Conservation (phyloP, 2,113 vertebrate species). For the Gobio gobio region DNA sequence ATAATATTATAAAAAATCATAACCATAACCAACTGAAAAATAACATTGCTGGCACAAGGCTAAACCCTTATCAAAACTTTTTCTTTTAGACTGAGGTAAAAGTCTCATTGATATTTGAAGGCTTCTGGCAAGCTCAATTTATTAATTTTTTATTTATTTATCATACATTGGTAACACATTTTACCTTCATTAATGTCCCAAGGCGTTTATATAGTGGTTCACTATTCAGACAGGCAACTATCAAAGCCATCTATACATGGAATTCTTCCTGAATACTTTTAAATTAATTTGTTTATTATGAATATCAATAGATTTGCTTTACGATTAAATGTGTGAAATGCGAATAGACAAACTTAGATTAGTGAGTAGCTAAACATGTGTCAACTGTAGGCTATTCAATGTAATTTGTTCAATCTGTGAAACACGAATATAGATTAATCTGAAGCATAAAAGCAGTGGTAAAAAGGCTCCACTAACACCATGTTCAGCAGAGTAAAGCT, state of each 20-base stretch:
- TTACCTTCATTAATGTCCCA: neutral
- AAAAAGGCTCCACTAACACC: neutral
- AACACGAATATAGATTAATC: neutral
- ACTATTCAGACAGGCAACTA: neutral
- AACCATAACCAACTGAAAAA: too few species aligned
- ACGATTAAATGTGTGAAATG: neutral
- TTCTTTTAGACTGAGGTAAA: neutral
- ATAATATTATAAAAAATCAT: too few species aligned
- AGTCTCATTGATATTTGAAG: neutral
- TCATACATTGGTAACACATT: neutral
- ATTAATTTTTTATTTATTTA: neutral
- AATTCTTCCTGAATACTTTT: too few species aligned
- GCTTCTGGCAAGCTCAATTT: neutral
- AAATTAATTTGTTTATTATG: too few species aligned
- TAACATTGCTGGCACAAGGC: too few species aligned
- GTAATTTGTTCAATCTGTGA: neutral
- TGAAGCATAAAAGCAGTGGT: neutral
- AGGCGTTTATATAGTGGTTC: neutral
- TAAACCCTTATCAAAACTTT: neutral
- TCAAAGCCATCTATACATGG: neutral
- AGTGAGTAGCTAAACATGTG: neutral
- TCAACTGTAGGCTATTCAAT: neutral
- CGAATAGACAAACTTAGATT: neutral
- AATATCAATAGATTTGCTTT: too few species aligned
- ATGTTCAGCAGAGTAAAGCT: neutral